Evolutionary conservation across 2,113 vertebrate genomes (phyloP), one percentile per base, ranked within the genome.

Genomic region (Maccullochella peelii): DNA sequence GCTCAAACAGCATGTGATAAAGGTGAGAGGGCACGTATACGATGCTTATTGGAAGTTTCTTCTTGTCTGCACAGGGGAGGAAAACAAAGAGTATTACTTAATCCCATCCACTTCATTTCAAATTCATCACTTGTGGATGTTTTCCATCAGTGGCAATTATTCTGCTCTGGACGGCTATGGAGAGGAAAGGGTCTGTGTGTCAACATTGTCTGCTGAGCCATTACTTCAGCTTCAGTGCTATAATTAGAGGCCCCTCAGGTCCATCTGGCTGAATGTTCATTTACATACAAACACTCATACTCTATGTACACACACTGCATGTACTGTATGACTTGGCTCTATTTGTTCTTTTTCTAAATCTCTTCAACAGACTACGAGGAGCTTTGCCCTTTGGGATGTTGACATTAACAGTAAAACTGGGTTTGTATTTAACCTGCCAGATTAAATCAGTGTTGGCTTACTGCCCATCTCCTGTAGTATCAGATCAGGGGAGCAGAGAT

Each of bases 1-100:
- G 97, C 91, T 99, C 98, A 44, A 99, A 99, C 79, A 99, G 96
- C 96, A 99, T 98, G 94, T 99, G 98, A 86, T 99, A 99, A 38
- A 99, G 96, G 81, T 99, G 98, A 21, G 98, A 99, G 20, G 98
- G 98, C 33, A 99, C 97, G 8, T 98, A 99, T 14, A 97, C 97
- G 40, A 99, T 98, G 93, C 91, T 95, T 38, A 97, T 95, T 0
- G 96, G 94, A 80, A 96, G 95, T 50, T 87, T 93, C 30, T 90
- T 94, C 86, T 95, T 92, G 1, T 92, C 97, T 98, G 94, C 6
- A 18, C 2, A 25, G 55, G 11, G 30, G 44, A 33, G 38, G 20
- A 75, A 68, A 80, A 62, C 2, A 59, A 87, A 59, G 1, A 77
- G 52, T 2, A 9, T 21, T 18, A 77, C 11, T 82, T 55, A 21